A percentile compares a stretch with the other conserved stretches of the same genome.
Evolutionary conservation across 2,797 vertebrate species (phyloP).

Genomic region (Pteropus rufus): DNA sequence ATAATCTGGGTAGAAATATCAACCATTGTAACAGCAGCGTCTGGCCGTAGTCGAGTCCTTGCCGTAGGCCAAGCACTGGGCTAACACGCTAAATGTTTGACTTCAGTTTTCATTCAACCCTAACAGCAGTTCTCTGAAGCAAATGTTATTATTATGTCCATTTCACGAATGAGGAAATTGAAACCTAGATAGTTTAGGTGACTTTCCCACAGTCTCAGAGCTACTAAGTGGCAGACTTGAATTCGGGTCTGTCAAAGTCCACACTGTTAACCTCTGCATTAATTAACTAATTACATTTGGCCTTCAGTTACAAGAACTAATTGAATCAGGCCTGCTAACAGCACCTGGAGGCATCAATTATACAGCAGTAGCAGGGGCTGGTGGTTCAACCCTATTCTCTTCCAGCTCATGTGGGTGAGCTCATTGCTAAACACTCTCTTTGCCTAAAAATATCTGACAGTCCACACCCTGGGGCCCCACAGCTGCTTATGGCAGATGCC

Average conservation of each 20-base stretch:
- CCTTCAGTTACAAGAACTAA: neutral
- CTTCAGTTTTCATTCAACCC: neutral
- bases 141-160: neutral
- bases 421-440: slow-evolving; percentile 36
- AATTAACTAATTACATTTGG: neutral
- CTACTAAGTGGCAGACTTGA: neutral
- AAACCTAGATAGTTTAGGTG: neutral
- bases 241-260: neutral
- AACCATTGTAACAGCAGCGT: neutral
- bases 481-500: slow-evolving; percentile 26
- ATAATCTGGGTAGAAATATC: neutral
- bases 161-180: neutral
- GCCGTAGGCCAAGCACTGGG: neutral
- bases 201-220: neutral
- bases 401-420: slow-evolving; percentile 24
- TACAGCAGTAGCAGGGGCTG: neutral
- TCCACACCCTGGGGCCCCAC: neutral
- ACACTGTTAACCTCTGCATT: neutral
- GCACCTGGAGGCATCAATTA: neutral
- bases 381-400: slow-evolving; percentile 22
- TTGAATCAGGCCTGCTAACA: neutral
- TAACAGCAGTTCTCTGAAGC: neutral
- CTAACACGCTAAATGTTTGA: neutral
- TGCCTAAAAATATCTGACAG: slow-evolving; percentile 59
- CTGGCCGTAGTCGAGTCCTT: neutral